Conservation (phyloP, 2,797 vertebrate genomes). For the Vespertilio murinus region DNA sequence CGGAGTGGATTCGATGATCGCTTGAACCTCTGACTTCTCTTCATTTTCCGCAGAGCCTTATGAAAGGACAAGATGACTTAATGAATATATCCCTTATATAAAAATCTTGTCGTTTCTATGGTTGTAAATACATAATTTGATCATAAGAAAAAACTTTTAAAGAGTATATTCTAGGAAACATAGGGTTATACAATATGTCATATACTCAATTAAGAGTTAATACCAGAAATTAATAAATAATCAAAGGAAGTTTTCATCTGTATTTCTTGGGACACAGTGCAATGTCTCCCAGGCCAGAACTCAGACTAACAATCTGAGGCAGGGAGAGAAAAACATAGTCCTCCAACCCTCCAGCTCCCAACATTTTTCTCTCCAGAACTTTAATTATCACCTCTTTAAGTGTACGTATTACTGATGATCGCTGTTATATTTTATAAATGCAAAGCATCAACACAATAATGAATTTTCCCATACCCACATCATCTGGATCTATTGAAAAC, state of each 20-base stretch:
- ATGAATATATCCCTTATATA: background rate
- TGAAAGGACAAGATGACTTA: constrained; percentile 27
- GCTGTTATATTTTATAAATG: background rate
- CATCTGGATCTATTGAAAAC: background rate
- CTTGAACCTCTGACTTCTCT: constrained; percentile 96
- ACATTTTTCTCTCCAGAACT: background rate
- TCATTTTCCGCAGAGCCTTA: constrained; percentile 88
- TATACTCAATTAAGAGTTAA: constrained; percentile 2
- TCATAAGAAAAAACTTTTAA: background rate
- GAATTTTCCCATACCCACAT: background rate
- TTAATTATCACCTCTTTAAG: background rate
- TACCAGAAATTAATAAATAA: background rate
- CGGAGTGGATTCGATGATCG: constrained; percentile 98
- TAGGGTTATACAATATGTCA: background rate
- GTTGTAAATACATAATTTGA: background rate
- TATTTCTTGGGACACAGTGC: background rate
- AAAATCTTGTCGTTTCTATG: background rate
- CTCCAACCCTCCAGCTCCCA: background rate
- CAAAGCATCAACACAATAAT: background rate
- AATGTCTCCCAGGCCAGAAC: background rate
- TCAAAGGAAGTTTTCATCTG: background rate
- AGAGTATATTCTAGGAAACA: constrained; percentile 10
- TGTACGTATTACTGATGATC: background rate
- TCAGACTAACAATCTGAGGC: background rate
- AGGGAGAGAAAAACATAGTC: background rate